A percentile compares a stretch with the other conserved stretches of the same genome.
phyloP scores from a whole-genome alignment of 2,888 invertebrate species.

The Gerosis bhagava region DNA sequence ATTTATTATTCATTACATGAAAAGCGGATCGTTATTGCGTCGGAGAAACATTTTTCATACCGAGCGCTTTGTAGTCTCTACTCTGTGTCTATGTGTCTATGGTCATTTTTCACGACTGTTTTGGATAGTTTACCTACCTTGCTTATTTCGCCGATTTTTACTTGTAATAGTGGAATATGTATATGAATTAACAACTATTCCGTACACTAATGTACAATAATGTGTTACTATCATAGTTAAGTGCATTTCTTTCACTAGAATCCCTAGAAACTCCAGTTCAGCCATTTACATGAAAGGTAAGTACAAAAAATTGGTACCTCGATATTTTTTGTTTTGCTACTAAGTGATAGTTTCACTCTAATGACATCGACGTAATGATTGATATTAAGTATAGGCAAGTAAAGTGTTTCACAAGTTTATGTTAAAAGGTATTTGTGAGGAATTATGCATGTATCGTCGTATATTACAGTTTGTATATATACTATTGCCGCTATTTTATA shows the following conservation, averaged over 20 bases:
- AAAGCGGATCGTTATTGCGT: conserved; percentile 21
- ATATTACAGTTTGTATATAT: conserved; percentile 57
- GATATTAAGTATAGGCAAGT: conserved; percentile 3
- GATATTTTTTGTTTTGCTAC: conserved; percentile 62
- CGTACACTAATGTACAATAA: conserved; percentile 53
- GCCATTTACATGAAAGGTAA: conserved; percentile 82
- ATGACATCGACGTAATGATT: conserved; percentile 31
- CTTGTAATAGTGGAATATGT: conserved; percentile 63
- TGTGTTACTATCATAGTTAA: conserved; percentile 60
- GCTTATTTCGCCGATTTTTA: conserved; percentile 77
- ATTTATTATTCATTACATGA: conserved; percentile 22
- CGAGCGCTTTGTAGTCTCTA: conserved; percentile 41
- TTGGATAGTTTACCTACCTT: conserved; percentile 79
- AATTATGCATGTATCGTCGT: conserved; percentile 52
- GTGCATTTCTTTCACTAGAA: conserved; percentile 42
- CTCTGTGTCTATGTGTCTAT: conserved; percentile 49
- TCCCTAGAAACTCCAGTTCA: conserved; percentile 61
- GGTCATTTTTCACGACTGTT: conserved; percentile 81
- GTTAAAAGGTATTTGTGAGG: conserved; percentile 40
- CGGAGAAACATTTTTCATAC: conserved; percentile 19
- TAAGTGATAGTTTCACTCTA: conserved; percentile 46
- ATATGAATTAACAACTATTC: conserved; percentile 53
- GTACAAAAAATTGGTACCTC: conserved; percentile 77
- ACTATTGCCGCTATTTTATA: conserved; percentile 76
- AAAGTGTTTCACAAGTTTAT: conserved; percentile 34